Evolutionary conservation across 2,113 vertebrate species (phyloP).

Genomic region (Pangasianodon gigas): DNA sequence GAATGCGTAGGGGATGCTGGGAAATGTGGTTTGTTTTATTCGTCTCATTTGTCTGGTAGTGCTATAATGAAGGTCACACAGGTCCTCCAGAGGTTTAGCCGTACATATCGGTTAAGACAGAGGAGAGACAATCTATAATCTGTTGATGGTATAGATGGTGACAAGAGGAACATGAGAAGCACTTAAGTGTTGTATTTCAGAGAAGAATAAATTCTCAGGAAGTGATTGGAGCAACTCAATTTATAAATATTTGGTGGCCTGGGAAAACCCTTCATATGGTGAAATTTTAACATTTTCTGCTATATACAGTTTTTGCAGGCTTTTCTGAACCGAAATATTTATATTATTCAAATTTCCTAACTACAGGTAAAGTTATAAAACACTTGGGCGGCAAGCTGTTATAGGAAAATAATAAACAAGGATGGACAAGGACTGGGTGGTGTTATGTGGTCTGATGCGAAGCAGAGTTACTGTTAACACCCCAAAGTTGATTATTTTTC

Average conservation of each 20-base stretch:
- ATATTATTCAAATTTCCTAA: background rate
- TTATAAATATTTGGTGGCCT: background rate
- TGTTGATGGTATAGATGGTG: background rate
- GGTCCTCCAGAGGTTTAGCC: background rate
- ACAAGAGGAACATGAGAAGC: background rate
- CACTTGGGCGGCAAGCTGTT: background rate
- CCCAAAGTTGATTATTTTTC: background rate
- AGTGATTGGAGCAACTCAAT: background rate
- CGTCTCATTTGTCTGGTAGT: background rate
- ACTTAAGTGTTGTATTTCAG: background rate
- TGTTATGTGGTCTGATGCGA: background rate
- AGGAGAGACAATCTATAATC: background rate
- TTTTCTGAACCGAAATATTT: background rate
- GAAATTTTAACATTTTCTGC: background rate
- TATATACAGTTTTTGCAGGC: background rate
- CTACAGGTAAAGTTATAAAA: background rate
- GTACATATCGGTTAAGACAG: background rate
- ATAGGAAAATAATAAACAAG: background rate
- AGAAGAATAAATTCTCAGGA: background rate
- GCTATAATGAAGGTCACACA: background rate
- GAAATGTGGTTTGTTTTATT: slow-evolving; percentile 1
- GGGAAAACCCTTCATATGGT: background rate
- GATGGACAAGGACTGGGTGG: too few relatives aligned
- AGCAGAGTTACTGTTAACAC: background rate
- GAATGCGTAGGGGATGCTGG: background rate